Evolutionary conservation across 2,888 invertebrate genomes (phyloP).

Genomic region (Linyphia triangularis): DNA sequence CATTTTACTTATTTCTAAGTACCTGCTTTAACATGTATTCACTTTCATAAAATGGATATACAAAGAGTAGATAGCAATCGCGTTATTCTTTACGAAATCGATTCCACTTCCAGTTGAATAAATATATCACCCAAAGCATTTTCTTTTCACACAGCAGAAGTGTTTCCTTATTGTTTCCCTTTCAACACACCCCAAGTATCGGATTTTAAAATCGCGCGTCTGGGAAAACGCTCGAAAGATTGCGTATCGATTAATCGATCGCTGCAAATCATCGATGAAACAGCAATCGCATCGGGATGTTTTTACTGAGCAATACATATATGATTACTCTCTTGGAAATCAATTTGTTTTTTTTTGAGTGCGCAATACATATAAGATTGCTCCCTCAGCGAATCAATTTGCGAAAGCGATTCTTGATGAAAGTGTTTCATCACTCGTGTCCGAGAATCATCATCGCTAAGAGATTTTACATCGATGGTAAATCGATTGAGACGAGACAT

Average conservation of each 20-base stretch:
- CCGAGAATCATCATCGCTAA: neutral
- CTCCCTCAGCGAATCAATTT: constrained; percentile 41
- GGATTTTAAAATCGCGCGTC: constrained; percentile 26
- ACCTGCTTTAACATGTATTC: too few species aligned
- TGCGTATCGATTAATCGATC: constrained; percentile 11
- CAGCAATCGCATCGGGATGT: constrained; percentile 25
- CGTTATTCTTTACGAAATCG: neutral
- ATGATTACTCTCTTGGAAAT: constrained; percentile 38
- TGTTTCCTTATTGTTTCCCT: neutral
- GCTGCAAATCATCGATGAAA: constrained; percentile 21
- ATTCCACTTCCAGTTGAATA: neutral
- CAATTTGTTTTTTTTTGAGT: too few species aligned
- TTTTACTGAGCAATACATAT: constrained; percentile 34
- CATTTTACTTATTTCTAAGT: too few species aligned
- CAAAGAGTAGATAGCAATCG: too few species aligned
- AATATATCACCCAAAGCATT: too few species aligned
- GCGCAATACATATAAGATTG: constrained; percentile 49
- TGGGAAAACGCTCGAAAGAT: neutral
- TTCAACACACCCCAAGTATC: neutral
- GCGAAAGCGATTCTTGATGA: constrained; percentile 38
- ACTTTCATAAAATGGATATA: too few species aligned
- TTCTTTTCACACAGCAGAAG: too few species aligned
- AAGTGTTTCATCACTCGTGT: constrained; percentile 15
- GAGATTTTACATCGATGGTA: constrained; percentile 15
- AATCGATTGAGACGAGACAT: neutral